Conservation (phyloP, 53 echinoderm and acorn worm genomes). For the Zoroaster sp. region DNA sequence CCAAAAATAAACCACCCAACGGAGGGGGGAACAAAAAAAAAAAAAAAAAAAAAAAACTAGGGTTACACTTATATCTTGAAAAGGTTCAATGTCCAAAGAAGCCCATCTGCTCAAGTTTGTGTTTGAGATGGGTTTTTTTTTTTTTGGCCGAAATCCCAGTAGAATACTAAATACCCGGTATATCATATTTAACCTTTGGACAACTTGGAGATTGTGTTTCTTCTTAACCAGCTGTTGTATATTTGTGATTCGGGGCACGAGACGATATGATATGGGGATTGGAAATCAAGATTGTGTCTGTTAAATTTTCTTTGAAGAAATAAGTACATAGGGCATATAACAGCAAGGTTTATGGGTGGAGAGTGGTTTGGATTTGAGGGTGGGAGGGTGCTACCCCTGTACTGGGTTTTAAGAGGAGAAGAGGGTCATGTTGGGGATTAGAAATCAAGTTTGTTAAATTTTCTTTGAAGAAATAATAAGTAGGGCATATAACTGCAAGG, state of each 20-base stretch:
- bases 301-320: background rate
- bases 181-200: constrained; percentile 17
- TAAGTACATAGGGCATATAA: background rate
- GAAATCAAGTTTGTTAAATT: background rate
- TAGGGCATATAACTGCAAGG: background rate
- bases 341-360: background rate
- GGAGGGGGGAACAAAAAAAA: no score
- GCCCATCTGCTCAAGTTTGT: background rate
- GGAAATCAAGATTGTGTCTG: background rate
- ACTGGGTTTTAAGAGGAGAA: background rate
- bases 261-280: background rate
- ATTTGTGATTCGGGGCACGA: background rate
- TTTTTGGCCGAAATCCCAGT: background rate
- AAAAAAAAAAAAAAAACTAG: no score
- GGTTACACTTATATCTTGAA: no score
- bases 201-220: constrained; percentile 12
- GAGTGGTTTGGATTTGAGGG: background rate
- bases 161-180: background rate
- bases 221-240: background rate
- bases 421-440: no score
- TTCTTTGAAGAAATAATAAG: background rate
- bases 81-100: background rate
- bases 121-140: background rate
- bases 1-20: no score
- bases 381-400: background rate